These are phyloP conservation scores for Zygogramma bicolorata DNA, from an alignment of 2,888 invertebrate genomes.

Conservation along the genomic window DNA sequence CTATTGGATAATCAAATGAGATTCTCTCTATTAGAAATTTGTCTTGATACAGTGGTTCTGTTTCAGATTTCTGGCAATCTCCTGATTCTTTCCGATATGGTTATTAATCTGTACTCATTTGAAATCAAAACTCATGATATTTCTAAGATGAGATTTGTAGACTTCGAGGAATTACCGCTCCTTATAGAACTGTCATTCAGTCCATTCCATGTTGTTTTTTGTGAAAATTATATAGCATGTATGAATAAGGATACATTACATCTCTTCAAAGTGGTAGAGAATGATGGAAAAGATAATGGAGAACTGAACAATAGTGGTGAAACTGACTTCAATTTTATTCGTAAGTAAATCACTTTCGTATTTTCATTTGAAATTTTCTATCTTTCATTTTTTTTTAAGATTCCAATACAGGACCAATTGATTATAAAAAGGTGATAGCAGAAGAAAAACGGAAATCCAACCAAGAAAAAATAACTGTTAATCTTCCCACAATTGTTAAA, in stretches of 20 bases:
- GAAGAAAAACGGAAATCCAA: conserved; percentile 56
- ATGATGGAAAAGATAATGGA: conserved; percentile 38
- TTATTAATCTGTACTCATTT: conserved; percentile 71
- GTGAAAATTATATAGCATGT: conserved; percentile 78
- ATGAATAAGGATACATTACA: conserved; percentile 73
- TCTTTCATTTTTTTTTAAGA: conserved; percentile 37
- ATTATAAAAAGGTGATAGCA: conserved; percentile 60
- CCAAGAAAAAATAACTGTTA: conserved; percentile 62
- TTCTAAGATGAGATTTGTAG: conserved; percentile 76
- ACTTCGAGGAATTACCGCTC: conserved; percentile 77
- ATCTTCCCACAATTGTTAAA: conserved; percentile 64
- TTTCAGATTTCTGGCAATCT: conserved; percentile 63
- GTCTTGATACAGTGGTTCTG: neutral
- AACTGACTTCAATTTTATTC: conserved; percentile 56
- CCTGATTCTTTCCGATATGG: conserved; percentile 65
- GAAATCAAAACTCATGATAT: conserved; percentile 76
- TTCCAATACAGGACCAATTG: conserved; percentile 54
- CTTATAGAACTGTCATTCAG: conserved; percentile 75
- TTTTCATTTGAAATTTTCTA: neutral
- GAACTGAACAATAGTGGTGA: conserved; percentile 43
- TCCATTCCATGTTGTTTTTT: conserved; percentile 72
- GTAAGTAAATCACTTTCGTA: conserved; percentile 53
- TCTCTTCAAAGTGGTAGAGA: conserved; percentile 70
- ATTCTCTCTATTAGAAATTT: too few species aligned
- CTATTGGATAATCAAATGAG: too few species aligned